Evolutionary conservation across 2,888 invertebrate genomes (phyloP).

Genomic region (Tipula confusa): DNA sequence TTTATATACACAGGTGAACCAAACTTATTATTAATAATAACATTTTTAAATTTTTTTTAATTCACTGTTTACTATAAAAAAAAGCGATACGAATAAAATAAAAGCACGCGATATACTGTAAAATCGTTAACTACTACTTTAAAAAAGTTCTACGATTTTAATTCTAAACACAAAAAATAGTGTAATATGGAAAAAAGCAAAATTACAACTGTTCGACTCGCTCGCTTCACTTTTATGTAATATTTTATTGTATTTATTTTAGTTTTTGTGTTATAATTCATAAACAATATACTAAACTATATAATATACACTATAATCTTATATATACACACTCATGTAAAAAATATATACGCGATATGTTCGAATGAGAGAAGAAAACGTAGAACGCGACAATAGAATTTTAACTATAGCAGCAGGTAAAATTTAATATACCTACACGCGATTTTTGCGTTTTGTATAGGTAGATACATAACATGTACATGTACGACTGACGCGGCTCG

Average conservation of each 20-base stretch:
- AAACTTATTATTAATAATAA: neutral
- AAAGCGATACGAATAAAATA: neutral
- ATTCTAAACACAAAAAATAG: neutral
- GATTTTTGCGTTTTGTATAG: neutral
- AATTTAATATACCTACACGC: neutral
- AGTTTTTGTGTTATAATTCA: neutral
- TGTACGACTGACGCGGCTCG: neutral
- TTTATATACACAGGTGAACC: conserved; percentile 27
- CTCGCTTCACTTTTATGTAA: neutral
- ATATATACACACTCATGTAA: neutral
- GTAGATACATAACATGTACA: neutral
- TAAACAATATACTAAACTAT: neutral
- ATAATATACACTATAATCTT: neutral
- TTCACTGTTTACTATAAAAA: neutral
- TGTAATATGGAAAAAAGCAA: neutral
- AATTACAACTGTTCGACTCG: neutral
- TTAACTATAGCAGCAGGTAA: neutral
- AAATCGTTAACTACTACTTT: neutral
- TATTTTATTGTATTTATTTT: neutral
- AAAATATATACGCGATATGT: too few species aligned
- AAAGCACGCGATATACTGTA: neutral
- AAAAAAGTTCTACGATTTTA: neutral
- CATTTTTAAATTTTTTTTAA: neutral
- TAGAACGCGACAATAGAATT: neutral
- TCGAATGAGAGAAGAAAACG: conserved; percentile 12